Percentiles rank a stretch among this genome's conserved stretches.
Conservation (phyloP, 2,888 invertebrate species). For the Aporophyla nigra region DNA sequence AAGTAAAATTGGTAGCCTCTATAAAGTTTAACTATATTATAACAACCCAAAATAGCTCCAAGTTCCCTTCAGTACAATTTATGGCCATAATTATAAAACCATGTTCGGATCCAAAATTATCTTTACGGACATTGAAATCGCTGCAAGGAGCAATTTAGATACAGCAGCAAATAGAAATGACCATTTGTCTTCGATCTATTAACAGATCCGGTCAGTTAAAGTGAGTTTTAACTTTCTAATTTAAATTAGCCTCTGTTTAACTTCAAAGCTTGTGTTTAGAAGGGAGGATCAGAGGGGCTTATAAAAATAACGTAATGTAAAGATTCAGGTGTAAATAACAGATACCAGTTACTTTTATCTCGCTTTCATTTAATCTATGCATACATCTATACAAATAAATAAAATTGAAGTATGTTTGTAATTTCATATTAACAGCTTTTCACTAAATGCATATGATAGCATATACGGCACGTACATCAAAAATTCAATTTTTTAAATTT, state of each 20-base stretch:
- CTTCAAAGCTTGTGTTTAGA: slow-evolving; percentile 21
- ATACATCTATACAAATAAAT: no score
- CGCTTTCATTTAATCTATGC: neutral
- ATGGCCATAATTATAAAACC: slow-evolving; percentile 38
- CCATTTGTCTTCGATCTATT: slow-evolving; percentile 58
- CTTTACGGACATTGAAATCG: slow-evolving; percentile 39
- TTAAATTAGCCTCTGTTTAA: slow-evolving; percentile 39
- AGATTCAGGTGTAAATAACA: slow-evolving; percentile 4
- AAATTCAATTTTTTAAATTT: no score
- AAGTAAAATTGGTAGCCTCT: slow-evolving; percentile 17
- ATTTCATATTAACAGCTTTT: no score
- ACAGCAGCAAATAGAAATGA: slow-evolving; percentile 37
- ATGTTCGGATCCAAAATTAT: slow-evolving; percentile 40
- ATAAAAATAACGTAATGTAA: slow-evolving; percentile 5
- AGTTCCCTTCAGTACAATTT: slow-evolving; percentile 33
- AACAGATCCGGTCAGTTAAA: slow-evolving; percentile 46
- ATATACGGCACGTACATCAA: no score
- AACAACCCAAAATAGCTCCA: slow-evolving; percentile 32
- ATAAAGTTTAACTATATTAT: slow-evolving; percentile 24
- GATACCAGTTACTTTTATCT: neutral
- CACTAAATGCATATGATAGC: no score
- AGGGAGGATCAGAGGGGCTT: slow-evolving; percentile 6
- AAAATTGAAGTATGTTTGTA: no score
- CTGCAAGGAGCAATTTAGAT: slow-evolving; percentile 53
- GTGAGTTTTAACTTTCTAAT: slow-evolving; percentile 44